Evolutionary conservation across 92 coral and sea anemone species (phyloP).

Genomic region (Umimayanthus kanabou): DNA sequence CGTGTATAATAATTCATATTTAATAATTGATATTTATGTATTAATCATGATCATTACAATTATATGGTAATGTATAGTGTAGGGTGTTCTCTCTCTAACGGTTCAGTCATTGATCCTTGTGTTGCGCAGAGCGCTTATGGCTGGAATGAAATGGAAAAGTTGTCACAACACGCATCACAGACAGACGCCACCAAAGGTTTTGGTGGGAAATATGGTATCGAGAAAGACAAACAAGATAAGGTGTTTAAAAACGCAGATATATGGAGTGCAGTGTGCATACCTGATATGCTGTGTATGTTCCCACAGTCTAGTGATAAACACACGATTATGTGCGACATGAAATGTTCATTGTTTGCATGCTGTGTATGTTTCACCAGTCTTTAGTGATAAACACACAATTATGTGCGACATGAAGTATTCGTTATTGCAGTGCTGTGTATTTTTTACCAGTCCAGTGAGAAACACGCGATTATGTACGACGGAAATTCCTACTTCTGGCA

Average conservation of each 20-base stretch:
- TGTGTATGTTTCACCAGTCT: background rate
- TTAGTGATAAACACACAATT: background rate
- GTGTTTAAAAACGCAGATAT: slow-evolving; percentile 36
- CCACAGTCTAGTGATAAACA: background rate
- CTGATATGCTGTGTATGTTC: background rate
- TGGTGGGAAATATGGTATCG: slow-evolving; percentile 96
- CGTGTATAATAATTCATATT: no score
- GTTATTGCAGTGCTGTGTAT: background rate
- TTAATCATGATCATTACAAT: background rate
- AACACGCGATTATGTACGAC: background rate
- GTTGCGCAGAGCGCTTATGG: slow-evolving; percentile 32
- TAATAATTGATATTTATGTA: no score
- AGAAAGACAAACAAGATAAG: slow-evolving; percentile 91
- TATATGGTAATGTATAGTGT: background rate
- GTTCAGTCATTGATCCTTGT: slow-evolving; percentile 17
- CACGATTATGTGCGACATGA: background rate
- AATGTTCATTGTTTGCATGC: background rate
- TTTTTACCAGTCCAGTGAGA: background rate
- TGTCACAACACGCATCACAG: slow-evolving; percentile 37
- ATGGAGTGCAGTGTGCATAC: background rate
- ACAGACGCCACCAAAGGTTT: slow-evolving; percentile 89
- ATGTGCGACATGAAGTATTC: background rate
- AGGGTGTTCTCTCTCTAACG: background rate
- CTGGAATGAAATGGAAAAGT: slow-evolving; percentile 21
- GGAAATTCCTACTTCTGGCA: no score